Conservation (phyloP, 2,797 vertebrate genomes). For the Eupleurogrammus muticus region DNA sequence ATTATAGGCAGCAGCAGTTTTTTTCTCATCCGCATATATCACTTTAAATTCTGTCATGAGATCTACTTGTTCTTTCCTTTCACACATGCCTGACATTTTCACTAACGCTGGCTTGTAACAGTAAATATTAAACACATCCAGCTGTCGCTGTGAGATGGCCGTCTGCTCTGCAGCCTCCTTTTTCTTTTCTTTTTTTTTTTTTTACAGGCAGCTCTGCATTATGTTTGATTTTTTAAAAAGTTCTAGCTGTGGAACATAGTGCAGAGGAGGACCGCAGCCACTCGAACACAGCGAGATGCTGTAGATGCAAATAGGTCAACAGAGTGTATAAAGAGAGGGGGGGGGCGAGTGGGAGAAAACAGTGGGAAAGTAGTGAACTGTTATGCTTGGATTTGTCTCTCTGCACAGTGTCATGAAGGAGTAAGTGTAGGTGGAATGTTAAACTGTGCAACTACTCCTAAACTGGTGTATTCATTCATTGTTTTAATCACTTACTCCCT, state of each 20-base stretch:
- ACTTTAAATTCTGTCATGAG: slow-evolving; percentile 25
- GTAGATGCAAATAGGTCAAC: slow-evolving; percentile 57
- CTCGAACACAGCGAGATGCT: slow-evolving; percentile 40
- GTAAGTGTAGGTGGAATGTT: slow-evolving; percentile 25
- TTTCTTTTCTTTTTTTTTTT: slow-evolving; percentile 39
- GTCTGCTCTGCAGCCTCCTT: slow-evolving; percentile 35
- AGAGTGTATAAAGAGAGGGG: slow-evolving; percentile 9
- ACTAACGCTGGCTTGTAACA: slow-evolving; percentile 50
- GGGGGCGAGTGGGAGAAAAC: slow-evolving; percentile 19
- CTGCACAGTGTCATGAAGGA: slow-evolving; percentile 6
- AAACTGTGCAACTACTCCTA: slow-evolving; percentile 9
- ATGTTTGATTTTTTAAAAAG: slow-evolving; percentile 48
- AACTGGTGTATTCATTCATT: slow-evolving; percentile 35
- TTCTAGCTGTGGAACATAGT: slow-evolving; percentile 37
- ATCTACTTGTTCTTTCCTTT: slow-evolving; percentile 43
- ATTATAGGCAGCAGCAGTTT: slow-evolving; percentile 6
- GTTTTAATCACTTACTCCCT: slow-evolving; percentile 5
- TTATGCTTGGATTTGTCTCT: slow-evolving; percentile 22
- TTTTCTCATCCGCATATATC: not conserved
- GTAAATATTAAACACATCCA: slow-evolving; percentile 73
- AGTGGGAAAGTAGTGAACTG: slow-evolving; percentile 31
- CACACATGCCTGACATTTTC: slow-evolving; percentile 49
- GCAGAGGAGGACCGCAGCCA: slow-evolving; percentile 41
- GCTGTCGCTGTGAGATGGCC: slow-evolving; percentile 60
- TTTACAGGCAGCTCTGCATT: slow-evolving; percentile 55